phyloP scores from a whole-genome alignment of 2,888 invertebrate genomes.

The Drosophila infuscata region DNA sequence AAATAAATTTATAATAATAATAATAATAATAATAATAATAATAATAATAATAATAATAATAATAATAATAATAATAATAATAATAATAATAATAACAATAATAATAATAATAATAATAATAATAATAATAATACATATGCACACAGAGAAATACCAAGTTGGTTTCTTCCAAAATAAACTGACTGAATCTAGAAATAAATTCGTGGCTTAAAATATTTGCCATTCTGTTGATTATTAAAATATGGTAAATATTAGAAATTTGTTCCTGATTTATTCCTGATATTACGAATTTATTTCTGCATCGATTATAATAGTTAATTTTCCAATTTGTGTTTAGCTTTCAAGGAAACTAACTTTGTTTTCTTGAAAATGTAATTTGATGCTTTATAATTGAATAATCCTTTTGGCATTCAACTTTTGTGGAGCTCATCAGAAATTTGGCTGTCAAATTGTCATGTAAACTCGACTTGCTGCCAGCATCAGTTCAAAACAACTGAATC shows the following conservation, averaged over 20 bases:
- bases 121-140: neutral
- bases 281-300: neutral
- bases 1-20: too few species aligned
- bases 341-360: neutral
- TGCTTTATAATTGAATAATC: slow-evolving; percentile 23
- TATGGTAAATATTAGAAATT: too few species aligned
- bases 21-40: neutral
- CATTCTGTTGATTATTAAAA: neutral
- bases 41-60: neutral
- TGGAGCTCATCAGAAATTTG: slow-evolving; percentile 28
- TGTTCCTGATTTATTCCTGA: neutral
- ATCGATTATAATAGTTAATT: neutral
- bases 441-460: slow-evolving; percentile 74
- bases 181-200: neutral
- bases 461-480: slow-evolving; percentile 51
- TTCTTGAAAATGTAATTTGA: slow-evolving; percentile 1
- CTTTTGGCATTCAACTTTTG: slow-evolving; percentile 10
- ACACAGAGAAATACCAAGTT: neutral
- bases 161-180: neutral
- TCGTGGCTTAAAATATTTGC: neutral
- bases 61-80: neutral
- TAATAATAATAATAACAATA: neutral
- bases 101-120: neutral
- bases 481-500: slow-evolving; percentile 15
- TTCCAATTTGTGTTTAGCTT: neutral